Evolutionary conservation across 2,113 vertebrate species (phyloP), one percentile per base, ranked within the genome.

Genomic region (Sinosuthora webbiana): DNA sequence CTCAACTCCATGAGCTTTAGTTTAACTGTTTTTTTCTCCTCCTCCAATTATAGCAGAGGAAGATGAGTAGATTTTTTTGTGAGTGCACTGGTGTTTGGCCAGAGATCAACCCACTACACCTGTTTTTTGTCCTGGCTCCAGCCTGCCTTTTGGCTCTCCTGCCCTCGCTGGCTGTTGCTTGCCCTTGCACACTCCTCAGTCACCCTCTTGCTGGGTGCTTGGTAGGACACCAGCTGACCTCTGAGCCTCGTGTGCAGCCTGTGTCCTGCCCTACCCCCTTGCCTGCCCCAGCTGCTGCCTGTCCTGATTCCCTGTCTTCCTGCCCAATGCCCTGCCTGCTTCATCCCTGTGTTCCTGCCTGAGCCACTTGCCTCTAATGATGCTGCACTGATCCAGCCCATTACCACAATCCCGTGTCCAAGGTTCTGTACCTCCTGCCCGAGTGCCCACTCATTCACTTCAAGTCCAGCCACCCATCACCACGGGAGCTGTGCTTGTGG

Each of bases 401-500:
- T 18, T 1, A 0, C 44, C 0, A 0, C 2, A 0, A 59, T 37
- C 7, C 33, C 11, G 19, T 45, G 5, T 31, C n/a, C 55, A 30
- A 57, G 27, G 73, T 19, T 8, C n/a, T 30, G n/a, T 7, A 17
- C n/a, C 11, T 59, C 27, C n/a, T 37, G n/a, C n/a, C 21, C 1
- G 3, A 50, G 16, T 0, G 1, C 44, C 15, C 27, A 24, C 25
- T 55, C 37, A 6, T 9, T 39, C 27, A 7, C 6, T 20, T 8
- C 11, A 2, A 23, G 42, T 18, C 25, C 1, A 0, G n/a, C n/a
- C 7, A 7, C 55, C 27, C 20, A 5, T 23, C 1, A 5, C 42
- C 1, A 1, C 2, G 11, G 21, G 33, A 68, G 44, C 33, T 27
- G 65, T 20, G 65, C 33, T 4, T 20, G n/a, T 60, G 17, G 56